Base-by-base conservation (phyloP, 2,797 vertebrate species). In the Siniperca undulata region DNA sequence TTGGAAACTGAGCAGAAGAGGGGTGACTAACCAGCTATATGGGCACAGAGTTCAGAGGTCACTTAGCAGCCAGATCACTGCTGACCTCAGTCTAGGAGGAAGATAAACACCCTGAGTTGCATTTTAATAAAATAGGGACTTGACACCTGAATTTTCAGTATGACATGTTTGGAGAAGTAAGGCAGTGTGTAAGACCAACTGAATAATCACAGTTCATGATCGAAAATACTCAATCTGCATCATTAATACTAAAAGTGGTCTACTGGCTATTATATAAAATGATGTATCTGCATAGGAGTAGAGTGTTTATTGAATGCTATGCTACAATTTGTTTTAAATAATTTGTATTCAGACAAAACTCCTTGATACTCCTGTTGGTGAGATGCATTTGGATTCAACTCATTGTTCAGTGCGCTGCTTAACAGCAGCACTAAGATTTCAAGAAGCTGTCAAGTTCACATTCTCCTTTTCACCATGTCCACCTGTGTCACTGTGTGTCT, bases 371-470 rank as follows among this genome's bases (percentile, higher is more conserved):
- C 7, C 3, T 30, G 30, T 62, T 34, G 5, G 20, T 55, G 48
- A 78, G 67, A 64, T 62, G 48, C 0, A 44, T 78, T 78, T 82
- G 3, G 8, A 62, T 74, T 68, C 61, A 34, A 12, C 67, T 69
- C 46, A 64, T 64, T 72, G 67, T 59, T 82, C 67, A 61, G 36
- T 59, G 13, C 19, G 24, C 42, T 68, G 19, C 40, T 65, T 14
- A 77, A 69, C 50, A 38, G 58, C 22, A 58, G 61, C 60, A 78
- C 78, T 82, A 75, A 58, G 66, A 64, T 59, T 72, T 79, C 50
- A 79, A 66, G 22, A 74, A 66, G 66, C 60, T 71, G 71, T 78
- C 50, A 34, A 53, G 36, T 70, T 60, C 46, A 65, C 10, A 11
- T 46, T 72, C 36, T 65, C 10, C 52, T 69, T 78, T 40, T 69